A percentile compares a stretch with the other conserved stretches of the same genome.
These are phyloP conservation scores for Oreochromis aureus DNA, from an alignment of 2,113 vertebrate genomes.

Conservation along the genomic window DNA sequence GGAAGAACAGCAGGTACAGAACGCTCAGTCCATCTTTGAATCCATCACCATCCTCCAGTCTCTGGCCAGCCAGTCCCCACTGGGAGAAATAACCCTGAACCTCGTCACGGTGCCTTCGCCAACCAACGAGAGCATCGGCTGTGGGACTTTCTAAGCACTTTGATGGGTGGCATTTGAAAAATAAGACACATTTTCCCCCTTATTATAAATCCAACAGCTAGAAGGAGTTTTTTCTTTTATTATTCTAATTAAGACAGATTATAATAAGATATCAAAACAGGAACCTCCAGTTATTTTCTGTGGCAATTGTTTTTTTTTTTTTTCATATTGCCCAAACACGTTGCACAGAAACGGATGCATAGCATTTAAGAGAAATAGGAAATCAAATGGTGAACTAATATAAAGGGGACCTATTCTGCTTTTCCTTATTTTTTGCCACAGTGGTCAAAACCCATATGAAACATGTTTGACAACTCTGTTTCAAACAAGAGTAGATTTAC, in stretches of 20 bases:
- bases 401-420: background rate
- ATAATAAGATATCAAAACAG: background rate
- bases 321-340: background rate
- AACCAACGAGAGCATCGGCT: background rate
- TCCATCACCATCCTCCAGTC: constrained; percentile 58
- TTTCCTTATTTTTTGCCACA: background rate
- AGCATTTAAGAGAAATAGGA: background rate
- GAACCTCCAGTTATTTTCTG: background rate
- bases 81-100: constrained; percentile 70
- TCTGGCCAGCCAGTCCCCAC: constrained; percentile 64
- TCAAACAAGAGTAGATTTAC: background rate
- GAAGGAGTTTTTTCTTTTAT: background rate
- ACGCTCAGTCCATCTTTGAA: constrained; percentile 20
- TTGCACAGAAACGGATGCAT: background rate
- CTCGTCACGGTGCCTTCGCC: constrained; percentile 41
- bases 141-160: background rate
- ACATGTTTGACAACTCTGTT: background rate
- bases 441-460: background rate
- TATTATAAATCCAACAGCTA: background rate
- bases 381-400: background rate
- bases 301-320: rapidly evolving
- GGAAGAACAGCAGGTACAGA: constrained; percentile 62
- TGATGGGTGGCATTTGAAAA: background rate
- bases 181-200: background rate
- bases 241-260: background rate